Conservation (phyloP, 2,797 vertebrate genomes). For the Nannoperca obscura region DNA sequence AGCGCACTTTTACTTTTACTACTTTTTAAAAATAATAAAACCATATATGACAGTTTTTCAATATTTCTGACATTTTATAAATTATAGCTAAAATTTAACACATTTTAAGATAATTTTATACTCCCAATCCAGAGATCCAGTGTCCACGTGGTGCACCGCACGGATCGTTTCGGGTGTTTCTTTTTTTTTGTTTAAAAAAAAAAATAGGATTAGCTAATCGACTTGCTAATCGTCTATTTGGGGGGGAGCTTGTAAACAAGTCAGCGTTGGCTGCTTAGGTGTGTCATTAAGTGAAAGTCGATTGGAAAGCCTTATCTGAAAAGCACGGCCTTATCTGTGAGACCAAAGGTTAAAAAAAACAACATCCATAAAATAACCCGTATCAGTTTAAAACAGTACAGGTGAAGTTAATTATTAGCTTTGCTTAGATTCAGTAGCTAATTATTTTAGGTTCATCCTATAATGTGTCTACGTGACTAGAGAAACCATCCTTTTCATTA, state of each 20-base stretch:
- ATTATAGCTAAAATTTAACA: too few species aligned
- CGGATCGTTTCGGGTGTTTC: not conserved
- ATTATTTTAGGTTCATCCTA: not conserved
- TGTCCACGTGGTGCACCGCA: slow-evolving; percentile 45
- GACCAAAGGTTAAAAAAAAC: slow-evolving; percentile 17
- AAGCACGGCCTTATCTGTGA: not conserved
- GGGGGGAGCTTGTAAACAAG: not conserved
- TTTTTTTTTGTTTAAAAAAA: too few species aligned
- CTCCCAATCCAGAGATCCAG: too few species aligned
- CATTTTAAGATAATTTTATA: too few species aligned
- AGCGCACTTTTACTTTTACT: too few species aligned
- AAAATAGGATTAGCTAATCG: slow-evolving; percentile 42
- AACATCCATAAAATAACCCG: not conserved
- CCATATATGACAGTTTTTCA: not conserved
- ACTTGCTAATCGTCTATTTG: not conserved
- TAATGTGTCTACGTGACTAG: not conserved
- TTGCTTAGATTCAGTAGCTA: not conserved
- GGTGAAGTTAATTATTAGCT: not conserved
- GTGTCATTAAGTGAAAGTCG: not conserved
- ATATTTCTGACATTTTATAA: not conserved
- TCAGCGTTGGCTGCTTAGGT: not conserved
- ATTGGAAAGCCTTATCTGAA: not conserved
- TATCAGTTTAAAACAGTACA: not conserved
- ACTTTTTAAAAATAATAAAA: too few species aligned
- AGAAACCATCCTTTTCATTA: too few species aligned